Evolutionary conservation across 1,140 invertebrate genomes (phyloP), one percentile per base, ranked within the genome.

Genomic region (Drosophila albomicans): DNA sequence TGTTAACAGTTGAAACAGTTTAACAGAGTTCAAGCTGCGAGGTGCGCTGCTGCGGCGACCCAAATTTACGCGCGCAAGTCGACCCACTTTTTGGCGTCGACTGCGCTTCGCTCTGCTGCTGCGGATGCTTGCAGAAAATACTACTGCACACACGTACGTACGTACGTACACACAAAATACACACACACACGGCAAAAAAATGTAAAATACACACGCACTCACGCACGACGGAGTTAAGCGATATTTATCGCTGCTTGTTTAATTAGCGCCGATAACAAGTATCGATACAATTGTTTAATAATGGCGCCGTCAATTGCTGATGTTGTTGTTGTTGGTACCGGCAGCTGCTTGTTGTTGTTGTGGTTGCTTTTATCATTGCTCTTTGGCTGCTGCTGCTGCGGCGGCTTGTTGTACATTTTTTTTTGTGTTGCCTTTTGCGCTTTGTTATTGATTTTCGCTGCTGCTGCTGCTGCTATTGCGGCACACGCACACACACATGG

Each of bases 401-500:
- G 46, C 56, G 38, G 62, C 45, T 65, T 72, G 52, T 66, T 66
- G 58, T 64, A 84, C 70, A 79, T 84, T 76, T 43, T 59, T 43
- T 54, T 45, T 61, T 72, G 59, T 63, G 25, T 64, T 58, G 56
- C 49, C 57, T 46, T 43, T 72, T 66, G 41, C 49, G 56, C 66
- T 70, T 70, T 70, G 68, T 71, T 85, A 85, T 86, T 87, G 82
- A 86, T 86, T 82, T 86, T 87, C 73, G 84, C 62, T 70, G 59
- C 52, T 48, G 15, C 54, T 25, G 59, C 61, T 25, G 30, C 30
- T 61, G 57, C 43, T 61, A 25, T 11, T 45, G 7, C 11, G 25
- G 52, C 72, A 59, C 64, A 68, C 63, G 67, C 65, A 63, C 45
- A 59, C 67, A 65, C 73, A 76, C 76, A 72, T 57, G 62, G 32